These are phyloP conservation scores for Phoxinus dragarum DNA, from an alignment of 2,797 vertebrate species.

Conservation along the genomic window DNA sequence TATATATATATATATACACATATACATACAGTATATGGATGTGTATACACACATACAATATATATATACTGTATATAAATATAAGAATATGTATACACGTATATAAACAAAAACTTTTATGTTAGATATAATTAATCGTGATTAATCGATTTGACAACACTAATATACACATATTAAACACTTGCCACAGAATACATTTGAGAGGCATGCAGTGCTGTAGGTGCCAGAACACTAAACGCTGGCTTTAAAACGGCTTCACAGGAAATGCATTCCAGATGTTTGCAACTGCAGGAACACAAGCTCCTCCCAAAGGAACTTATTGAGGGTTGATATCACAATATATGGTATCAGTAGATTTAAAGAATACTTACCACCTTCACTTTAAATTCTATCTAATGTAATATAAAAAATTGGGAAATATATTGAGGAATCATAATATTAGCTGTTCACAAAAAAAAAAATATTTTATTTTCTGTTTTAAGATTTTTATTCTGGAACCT, in stretches of 20 bases:
- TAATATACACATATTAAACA: background rate
- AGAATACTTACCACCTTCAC: background rate
- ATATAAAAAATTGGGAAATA: background rate
- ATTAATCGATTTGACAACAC: too few species aligned
- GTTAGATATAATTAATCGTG: too few species aligned
- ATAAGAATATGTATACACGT: too few species aligned
- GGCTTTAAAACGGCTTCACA: conserved; percentile 8
- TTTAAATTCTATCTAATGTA: background rate
- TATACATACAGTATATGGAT: too few species aligned
- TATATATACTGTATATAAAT: too few species aligned
- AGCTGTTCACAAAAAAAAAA: too few species aligned
- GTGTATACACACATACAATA: too few species aligned
- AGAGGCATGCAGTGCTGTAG: conserved; percentile 1
- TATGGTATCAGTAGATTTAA: background rate
- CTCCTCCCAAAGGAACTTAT: conserved; percentile 20
- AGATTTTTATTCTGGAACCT: background rate
- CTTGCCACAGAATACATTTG: background rate
- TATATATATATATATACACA: too few species aligned
- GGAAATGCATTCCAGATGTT: conserved; percentile 64
- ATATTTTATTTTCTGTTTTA: background rate
- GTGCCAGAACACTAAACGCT: conserved; percentile 40
- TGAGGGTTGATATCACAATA: background rate
- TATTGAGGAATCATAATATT: background rate
- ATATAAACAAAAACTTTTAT: too few species aligned
- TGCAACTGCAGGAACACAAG: conserved; percentile 45